Conservation (phyloP, 2,797 vertebrate genomes). For the Micromesistius poutassou region DNA sequence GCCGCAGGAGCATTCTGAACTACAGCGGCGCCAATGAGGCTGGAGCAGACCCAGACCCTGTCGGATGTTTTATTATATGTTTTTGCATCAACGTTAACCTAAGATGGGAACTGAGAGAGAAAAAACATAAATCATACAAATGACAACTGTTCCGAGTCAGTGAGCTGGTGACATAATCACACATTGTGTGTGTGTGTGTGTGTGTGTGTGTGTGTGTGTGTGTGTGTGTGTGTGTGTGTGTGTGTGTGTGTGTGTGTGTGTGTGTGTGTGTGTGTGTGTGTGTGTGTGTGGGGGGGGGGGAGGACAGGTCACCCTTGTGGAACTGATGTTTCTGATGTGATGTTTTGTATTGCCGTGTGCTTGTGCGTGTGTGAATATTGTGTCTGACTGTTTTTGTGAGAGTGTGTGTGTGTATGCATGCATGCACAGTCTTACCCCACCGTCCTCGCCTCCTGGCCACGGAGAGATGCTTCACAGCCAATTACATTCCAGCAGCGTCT, state of each 20-base stretch:
- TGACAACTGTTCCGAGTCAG: slow-evolving; percentile 10
- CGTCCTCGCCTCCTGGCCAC: slow-evolving; percentile 34
- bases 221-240: slow-evolving; percentile 6
- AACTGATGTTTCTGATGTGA: background rate
- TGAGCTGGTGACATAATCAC: slow-evolving; percentile 4
- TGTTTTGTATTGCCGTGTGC: background rate
- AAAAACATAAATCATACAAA: slow-evolving; percentile 5
- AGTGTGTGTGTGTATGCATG: background rate
- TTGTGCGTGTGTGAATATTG: background rate
- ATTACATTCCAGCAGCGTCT: slow-evolving; percentile 44
- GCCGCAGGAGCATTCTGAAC: background rate
- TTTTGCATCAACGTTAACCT: slow-evolving; percentile 8
- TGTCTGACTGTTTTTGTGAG: background rate
- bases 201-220: background rate
- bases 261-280: background rate
- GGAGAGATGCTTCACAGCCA: slow-evolving; percentile 54
- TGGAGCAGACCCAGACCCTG: slow-evolving; percentile 12
- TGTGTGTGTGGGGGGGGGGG: background rate
- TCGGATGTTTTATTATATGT: background rate
- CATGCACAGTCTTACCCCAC: background rate
- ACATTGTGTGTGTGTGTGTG: background rate
- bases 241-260: slow-evolving; percentile 1
- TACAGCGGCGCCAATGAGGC: slow-evolving; percentile 17
- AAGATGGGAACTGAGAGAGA: slow-evolving; percentile 9
- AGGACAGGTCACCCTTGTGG: background rate